Conservation (phyloP, 2,888 invertebrate species). For the Ellobium chinense region DNA sequence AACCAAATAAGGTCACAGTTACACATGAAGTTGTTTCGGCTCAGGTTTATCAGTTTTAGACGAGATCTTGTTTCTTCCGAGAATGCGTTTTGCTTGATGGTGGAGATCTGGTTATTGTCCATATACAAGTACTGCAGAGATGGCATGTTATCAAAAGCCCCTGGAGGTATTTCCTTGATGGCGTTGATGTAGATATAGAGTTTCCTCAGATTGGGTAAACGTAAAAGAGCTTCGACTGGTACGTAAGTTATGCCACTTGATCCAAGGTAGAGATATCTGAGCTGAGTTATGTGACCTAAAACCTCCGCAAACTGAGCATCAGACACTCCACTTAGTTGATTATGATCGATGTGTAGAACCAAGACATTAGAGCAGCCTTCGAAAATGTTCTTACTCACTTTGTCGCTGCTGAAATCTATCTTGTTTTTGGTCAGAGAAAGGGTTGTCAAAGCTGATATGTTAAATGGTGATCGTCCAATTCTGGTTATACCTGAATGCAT, state of each 20-base stretch:
- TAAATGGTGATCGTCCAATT: slow-evolving; percentile 33
- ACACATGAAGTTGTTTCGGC: slow-evolving; percentile 83
- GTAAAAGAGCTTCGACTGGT: slow-evolving; percentile 9
- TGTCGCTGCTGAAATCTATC: neutral
- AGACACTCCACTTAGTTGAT: neutral
- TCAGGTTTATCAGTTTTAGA: slow-evolving; percentile 80
- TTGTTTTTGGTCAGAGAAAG: slow-evolving; percentile 28
- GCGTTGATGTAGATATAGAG: slow-evolving; percentile 34
- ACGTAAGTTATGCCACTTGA: slow-evolving; percentile 4
- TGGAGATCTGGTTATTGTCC: slow-evolving; percentile 42
- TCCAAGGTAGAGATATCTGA: slow-evolving; percentile 25
- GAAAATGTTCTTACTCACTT: slow-evolving; percentile 17
- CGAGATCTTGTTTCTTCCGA: slow-evolving; percentile 10
- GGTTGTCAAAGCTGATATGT: neutral
- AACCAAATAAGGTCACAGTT: slow-evolving; percentile 80
- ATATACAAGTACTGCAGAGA: slow-evolving; percentile 22
- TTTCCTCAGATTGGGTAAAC: neutral
- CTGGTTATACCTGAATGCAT: neutral
- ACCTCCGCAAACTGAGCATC: slow-evolving; percentile 6
- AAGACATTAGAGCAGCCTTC: slow-evolving; percentile 1
- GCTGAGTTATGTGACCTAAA: neutral
- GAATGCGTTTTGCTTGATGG: slow-evolving; percentile 43
- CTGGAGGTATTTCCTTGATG: slow-evolving; percentile 31
- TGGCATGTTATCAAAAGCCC: slow-evolving; percentile 30
- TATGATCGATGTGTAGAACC: slow-evolving; percentile 21